Evolutionary conservation across 2,113 vertebrate genomes (phyloP), one percentile per base, ranked within the genome.

Genomic region (Psettodes erumei): DNA sequence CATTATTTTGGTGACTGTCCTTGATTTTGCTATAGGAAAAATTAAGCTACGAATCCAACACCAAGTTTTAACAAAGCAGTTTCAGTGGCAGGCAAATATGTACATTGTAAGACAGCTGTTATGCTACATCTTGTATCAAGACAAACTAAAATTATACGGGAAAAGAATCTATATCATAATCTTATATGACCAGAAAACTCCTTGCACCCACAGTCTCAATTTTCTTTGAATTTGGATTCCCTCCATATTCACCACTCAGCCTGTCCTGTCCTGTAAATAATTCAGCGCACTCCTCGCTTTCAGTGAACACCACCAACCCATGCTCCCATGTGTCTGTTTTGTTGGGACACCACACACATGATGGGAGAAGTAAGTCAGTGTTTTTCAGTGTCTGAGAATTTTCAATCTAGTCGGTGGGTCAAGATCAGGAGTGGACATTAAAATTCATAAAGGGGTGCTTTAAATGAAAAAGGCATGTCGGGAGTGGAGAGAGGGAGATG

Each of bases 351-450:
- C 1, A 2, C 25, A 19, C 45, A 10, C 67, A 63, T 9, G 60
- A 51, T 37, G 27, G n/a, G 23, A 21, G 59, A 74, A 80, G 55
- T 28, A 62, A 75, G 76, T 71, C 73, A 64, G 53, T 30, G 64
- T 63, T 61, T 56, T 81, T 74, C 12, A 56, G 30, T 2, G 10
- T 77, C 21, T 75, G 28, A 28, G 45, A n/a, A 71, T 61, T 68
- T 81, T 75, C 27, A 16, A 45, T 65, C 60, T 21, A 16, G 63
- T 58, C n/a, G 1, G 16, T n/a, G 37, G 8, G 83, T 90, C 81
- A 82, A 83, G 68, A 81, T 67, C 80, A 77, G 79, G 42, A 89
- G 59, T 48, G 69, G 56, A 70, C 82, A 88, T 91, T 86, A 90
- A 87, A 87, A 89, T 91, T 90, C 72, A 91, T 83, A 66, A 81